Conservation (phyloP, 2,797 vertebrate species). For the Acanthopagrus latus region DNA sequence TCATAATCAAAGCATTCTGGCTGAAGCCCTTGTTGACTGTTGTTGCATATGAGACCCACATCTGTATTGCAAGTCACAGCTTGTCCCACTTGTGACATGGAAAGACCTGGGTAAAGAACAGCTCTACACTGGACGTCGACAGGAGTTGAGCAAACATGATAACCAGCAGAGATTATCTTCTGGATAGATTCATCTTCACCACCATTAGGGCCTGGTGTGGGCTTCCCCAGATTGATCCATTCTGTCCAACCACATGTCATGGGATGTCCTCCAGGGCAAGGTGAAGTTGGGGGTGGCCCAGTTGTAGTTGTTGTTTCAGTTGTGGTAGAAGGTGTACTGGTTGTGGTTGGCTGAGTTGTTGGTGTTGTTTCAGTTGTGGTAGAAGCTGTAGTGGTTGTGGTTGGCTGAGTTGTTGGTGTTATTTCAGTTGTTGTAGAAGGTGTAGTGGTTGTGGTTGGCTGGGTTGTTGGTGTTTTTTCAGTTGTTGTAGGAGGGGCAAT, state of each 20-base stretch:
- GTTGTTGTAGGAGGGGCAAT: neutral
- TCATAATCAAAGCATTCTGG: conserved; percentile 67
- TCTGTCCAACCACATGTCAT: conserved; percentile 28
- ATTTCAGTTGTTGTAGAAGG: neutral
- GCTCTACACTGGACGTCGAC: conserved; percentile 36
- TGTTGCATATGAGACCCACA: conserved; percentile 43
- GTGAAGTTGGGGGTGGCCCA: conserved; percentile 1
- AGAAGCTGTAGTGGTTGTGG: neutral
- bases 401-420: neutral
- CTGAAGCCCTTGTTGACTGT: conserved; percentile 1
- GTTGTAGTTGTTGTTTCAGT: conserved; percentile 12
- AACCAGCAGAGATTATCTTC: conserved; percentile 33
- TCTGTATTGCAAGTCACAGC: conserved; percentile 39
- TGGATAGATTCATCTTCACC: conserved; percentile 51
- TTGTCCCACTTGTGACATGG: conserved; percentile 37
- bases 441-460: neutral
- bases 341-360: neutral
- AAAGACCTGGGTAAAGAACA: conserved; percentile 1
- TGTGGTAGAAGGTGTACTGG: neutral
- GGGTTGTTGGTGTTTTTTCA: neutral
- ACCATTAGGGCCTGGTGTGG: conserved; percentile 41
- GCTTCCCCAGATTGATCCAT: conserved; percentile 41
- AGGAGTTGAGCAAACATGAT: conserved; percentile 13
- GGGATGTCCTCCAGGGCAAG: neutral
- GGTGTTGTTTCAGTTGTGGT: neutral